phyloP scores from a whole-genome alignment of 53 echinoderm and acorn worm genomes.

The Paracentrotus lividus region DNA sequence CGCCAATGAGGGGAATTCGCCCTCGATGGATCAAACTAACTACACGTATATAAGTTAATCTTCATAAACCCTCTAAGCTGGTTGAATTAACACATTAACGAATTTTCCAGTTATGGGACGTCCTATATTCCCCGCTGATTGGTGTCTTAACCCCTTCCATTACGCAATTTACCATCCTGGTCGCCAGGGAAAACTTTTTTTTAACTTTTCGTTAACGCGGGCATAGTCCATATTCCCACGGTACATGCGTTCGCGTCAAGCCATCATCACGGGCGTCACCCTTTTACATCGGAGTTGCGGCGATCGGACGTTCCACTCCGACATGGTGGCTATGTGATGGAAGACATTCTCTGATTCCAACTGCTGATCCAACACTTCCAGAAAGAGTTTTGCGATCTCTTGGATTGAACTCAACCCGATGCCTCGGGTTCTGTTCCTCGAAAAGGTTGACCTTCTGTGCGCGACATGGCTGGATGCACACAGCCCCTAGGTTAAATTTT shows the following conservation, averaged over 20 bases:
- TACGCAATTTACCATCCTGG: constrained; percentile 62
- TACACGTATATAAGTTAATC: too few relatives aligned
- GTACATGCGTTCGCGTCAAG: constrained; percentile 68
- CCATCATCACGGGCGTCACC: constrained; percentile 69
- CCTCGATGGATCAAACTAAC: too few relatives aligned
- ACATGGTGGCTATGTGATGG: constrained; percentile 71
- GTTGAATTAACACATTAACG: too few relatives aligned
- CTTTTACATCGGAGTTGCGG: constrained; percentile 71
- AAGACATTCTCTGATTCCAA: too few relatives aligned
- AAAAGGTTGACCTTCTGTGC: constrained; percentile 84
- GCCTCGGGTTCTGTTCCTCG: constrained; percentile 70
- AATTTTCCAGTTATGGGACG: too few relatives aligned
- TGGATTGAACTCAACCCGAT: constrained; percentile 81
- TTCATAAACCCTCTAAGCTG: too few relatives aligned
- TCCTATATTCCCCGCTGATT: too few relatives aligned
- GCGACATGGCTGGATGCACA: constrained; percentile 66
- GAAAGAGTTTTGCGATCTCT: constrained; percentile 74
- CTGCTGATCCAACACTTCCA: constrained; percentile 77
- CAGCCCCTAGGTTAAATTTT: too few relatives aligned
- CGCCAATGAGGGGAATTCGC: too few relatives aligned
- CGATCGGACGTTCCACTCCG: constrained; percentile 70
- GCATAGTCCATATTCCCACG: constrained; percentile 79
- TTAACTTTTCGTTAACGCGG: constrained; percentile 44
- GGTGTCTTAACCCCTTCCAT: constrained; percentile 70
- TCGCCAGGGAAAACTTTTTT: constrained; percentile 75